Base-by-base conservation (phyloP, 2,888 invertebrate genomes). In the Lasius platythorax region DNA sequence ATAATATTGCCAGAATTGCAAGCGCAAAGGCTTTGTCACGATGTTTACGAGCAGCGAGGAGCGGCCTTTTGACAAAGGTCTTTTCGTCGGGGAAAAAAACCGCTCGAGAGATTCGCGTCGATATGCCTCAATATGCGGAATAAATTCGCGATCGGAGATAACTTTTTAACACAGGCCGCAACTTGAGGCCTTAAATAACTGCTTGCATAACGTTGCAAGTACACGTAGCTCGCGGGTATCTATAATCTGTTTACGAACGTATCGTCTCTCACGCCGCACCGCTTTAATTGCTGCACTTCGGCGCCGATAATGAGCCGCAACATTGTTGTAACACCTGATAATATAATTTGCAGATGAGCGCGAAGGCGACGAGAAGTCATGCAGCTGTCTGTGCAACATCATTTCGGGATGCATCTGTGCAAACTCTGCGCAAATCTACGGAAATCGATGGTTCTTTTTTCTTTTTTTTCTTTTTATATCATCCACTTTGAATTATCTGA, bases 231-330 rank as follows among this genome's bases (percentile, higher is more conserved):
- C 56, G 46, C 50, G 40, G 9, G n/a, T 73, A 63, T 33, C 43
- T 72, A 66, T 85, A 88, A 89, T 89, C 90, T 90, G 90, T 88
- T 89, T 90, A 85, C 85, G 90, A 85, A 79, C 33, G 56, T 85
- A 86, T 66, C 72, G 53, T 53, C 73, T 79, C 23, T 63, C 68
- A 43, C 30, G 4, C 61, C 66, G 37, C 67, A n/a, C 23, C 46
- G 33, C 66, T 82, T 83, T 84, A 85, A 87, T 86, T 86, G 72
- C 72, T 79, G 74, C 81, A 84, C 53, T 85, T 85, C 75, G 72
- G 63, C 67, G 50, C 11, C 37, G 85, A 89, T 88, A 89, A 90
- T 75, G 64, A 56, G 46, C 23, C 56, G n/a, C 78, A 46, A 50
- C 73, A 74, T 53, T 84, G 61, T 79, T 70, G 76, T 84, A 84